phyloP scores from a whole-genome alignment of 2,888 invertebrate species.

The Crematogaster levior region DNA sequence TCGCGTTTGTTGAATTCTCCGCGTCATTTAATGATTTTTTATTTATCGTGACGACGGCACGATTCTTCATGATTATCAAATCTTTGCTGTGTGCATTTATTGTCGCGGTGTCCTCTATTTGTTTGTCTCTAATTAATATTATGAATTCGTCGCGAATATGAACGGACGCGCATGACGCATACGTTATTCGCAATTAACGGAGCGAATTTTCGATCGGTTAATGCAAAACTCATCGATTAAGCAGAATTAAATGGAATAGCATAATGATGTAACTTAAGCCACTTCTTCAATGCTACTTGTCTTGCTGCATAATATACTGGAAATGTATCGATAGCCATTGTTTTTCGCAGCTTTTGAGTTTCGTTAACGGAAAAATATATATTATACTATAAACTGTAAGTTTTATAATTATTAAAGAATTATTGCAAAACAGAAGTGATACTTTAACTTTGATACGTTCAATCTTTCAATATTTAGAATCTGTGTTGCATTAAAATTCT shows the following conservation, averaged over 20 bases:
- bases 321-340: too few relatives aligned
- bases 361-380: neutral
- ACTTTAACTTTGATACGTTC: neutral
- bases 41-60: too few relatives aligned
- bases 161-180: slow-evolving; percentile 9
- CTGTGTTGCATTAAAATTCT: neutral
- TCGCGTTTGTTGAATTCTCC: slow-evolving; percentile 15
- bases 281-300: neutral
- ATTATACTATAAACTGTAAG: neutral
- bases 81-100: slow-evolving; percentile 31
- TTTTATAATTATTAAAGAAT: neutral
- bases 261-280: neutral
- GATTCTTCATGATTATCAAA: too few relatives aligned
- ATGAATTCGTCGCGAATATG: slow-evolving; percentile 3
- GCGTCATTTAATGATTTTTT: slow-evolving; percentile 53
- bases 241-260: neutral
- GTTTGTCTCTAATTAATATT: neutral
- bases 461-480: neutral
- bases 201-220: neutral
- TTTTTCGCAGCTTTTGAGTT: neutral
- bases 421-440: neutral
- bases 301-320: neutral
- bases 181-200: slow-evolving; percentile 30
- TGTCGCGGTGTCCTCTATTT: slow-evolving; percentile 21
- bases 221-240: neutral